These are phyloP conservation scores for Choristoneura fumiferana DNA, from an alignment of 1,140 invertebrate species.

Conservation along the genomic window DNA sequence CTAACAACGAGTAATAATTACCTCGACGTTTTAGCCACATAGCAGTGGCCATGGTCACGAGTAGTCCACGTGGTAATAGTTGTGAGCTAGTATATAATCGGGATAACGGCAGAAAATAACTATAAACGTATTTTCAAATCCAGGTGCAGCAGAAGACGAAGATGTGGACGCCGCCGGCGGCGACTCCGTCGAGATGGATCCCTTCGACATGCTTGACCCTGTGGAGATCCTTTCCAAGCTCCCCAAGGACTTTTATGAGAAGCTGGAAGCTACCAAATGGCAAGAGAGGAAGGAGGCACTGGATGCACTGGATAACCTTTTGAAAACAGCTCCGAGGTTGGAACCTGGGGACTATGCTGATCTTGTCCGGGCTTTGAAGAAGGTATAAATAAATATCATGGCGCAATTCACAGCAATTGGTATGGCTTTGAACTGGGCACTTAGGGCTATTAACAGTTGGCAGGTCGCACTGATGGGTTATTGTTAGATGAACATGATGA, in stretches of 20 bases:
- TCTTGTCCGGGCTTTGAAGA: conserved; percentile 91
- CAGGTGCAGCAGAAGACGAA: conserved; percentile 72
- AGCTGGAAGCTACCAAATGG: conserved; percentile 98
- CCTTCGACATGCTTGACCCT: conserved; percentile 93
- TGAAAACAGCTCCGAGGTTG: conserved; percentile 90
- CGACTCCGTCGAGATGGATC: conserved; percentile 88
- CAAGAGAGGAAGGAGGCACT: conserved; percentile 96
- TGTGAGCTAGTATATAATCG: no score
- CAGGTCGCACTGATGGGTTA: no score
- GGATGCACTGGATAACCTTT: conserved; percentile 87
- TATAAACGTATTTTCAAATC: conserved; percentile 17
- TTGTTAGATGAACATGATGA: no score
- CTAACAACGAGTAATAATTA: no score
- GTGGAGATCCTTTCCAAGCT: conserved; percentile 95
- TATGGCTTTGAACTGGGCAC: no score
- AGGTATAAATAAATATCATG: no score
- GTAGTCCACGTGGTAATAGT: no score
- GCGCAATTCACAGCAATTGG: no score
- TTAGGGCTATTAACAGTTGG: no score
- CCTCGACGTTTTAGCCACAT: no score
- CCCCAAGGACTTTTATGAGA: conserved; percentile 97
- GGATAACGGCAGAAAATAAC: no score
- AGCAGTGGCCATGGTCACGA: no score
- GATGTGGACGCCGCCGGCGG: conserved; percentile 80
- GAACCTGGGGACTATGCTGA: conserved; percentile 96